Evolutionary conservation across 2,888 invertebrate species (phyloP), one percentile per base, ranked within the genome.

Genomic region (Sarcophaga variegata): DNA sequence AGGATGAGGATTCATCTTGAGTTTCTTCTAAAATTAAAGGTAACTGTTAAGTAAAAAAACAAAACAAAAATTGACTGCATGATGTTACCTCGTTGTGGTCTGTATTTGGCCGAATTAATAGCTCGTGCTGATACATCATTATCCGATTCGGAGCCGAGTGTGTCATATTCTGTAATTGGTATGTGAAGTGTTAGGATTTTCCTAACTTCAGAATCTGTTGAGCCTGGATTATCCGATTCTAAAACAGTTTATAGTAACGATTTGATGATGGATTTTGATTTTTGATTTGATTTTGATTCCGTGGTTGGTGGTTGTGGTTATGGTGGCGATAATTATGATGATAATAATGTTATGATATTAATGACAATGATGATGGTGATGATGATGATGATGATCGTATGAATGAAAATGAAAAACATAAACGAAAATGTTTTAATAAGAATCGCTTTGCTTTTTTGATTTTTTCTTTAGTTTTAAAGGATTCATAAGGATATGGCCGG

Each of bases 151-250:
- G 96, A 96, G 92, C 96, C 96, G 92, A 96, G 95, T 92, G 96
- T 96, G 95, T 97, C 97, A 95, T 97, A 97, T 95, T 97, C 97
- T 96, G 97, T 97, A 96, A 97, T 97, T 95, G 97, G 97, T 95
- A 97, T 96, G 96, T 97, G 97, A 94, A 97, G 96, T 94, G 97
- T 97, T 96, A 97, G 94, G 95, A 97, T 97, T 96, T 97, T 97
- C 96, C 97, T 97, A 95, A 97, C 97, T 96, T 97, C 97, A 94
- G 97, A 97, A 96, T 97, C 97, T 95, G 97, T 97, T 94, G 97
- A 97, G 94, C 97, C 97, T 96, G 97, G 96, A 96, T 97, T 97
- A 96, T 97, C 97, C 95, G 97, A 97, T 95, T 98, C 96, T 96
- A 96, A 93, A 93, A 93, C 84, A 93, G 93, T 93, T 93, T 93